Evolutionary conservation across 2,113 vertebrate genomes (phyloP).

Genomic region (Cepphus grylle): DNA sequence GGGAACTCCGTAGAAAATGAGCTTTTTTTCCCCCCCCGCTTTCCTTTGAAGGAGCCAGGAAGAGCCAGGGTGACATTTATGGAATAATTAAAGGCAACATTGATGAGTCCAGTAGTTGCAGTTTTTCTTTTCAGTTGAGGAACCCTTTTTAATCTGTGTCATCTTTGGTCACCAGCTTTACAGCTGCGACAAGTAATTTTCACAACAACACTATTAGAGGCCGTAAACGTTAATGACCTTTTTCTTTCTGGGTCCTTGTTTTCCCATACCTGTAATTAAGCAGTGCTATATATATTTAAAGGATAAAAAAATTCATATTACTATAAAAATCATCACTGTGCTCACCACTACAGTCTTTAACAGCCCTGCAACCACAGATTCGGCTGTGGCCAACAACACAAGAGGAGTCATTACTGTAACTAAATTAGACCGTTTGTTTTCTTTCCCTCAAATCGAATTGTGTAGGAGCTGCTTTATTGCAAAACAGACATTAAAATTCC

Average conservation of each 20-base stretch:
- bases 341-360: constrained; percentile 36
- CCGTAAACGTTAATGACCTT: constrained; percentile 69
- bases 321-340: constrained; percentile 66
- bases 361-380: constrained; percentile 52
- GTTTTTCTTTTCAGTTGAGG: neutral
- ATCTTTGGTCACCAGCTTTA: constrained; percentile 62
- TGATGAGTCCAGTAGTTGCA: neutral
- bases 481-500: constrained; percentile 86
- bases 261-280: constrained; percentile 53
- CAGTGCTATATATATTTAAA: constrained; percentile 34
- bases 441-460: constrained; percentile 81
- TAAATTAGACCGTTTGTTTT: constrained; percentile 84
- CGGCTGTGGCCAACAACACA: constrained; percentile 66
- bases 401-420: constrained; percentile 81
- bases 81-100: constrained; percentile 58
- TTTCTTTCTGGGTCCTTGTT: neutral
- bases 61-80: constrained; percentile 28
- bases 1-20: neutral
- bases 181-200: constrained; percentile 65
- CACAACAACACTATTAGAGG: constrained; percentile 54
- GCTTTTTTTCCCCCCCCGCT: neutral
- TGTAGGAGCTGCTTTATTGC: constrained; percentile 83
- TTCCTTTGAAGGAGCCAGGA: constrained; percentile 26
- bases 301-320: constrained; percentile 52
- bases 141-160: constrained; percentile 55